Percentiles rank a stretch among this genome's conserved stretches.
phyloP scores from a whole-genome alignment of 2,888 invertebrate genomes.

The Meta bourneti region DNA sequence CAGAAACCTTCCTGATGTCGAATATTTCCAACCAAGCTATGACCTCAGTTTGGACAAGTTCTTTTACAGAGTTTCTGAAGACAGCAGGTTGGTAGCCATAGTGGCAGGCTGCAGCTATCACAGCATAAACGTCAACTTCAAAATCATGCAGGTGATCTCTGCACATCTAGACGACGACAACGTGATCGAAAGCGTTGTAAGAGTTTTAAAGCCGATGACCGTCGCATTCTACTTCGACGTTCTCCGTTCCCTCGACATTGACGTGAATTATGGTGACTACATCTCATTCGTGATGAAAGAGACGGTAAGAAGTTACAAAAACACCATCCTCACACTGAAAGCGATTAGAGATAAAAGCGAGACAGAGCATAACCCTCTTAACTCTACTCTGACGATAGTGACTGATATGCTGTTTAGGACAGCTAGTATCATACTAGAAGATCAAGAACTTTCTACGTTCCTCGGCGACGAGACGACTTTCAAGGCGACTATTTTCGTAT shows the following conservation, averaged over 20 bases:
- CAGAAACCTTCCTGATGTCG: conserved; percentile 1
- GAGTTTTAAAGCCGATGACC: background rate
- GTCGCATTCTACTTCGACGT: conserved; percentile 40
- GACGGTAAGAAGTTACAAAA: background rate
- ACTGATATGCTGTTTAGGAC: background rate
- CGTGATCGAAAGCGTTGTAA: background rate
- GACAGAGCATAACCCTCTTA: background rate
- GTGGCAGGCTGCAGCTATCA: conserved; percentile 43
- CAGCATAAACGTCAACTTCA: background rate
- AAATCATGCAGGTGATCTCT: background rate
- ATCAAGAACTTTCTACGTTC: background rate
- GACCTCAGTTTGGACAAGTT: background rate
- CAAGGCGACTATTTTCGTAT: background rate
- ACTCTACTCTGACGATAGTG: background rate
- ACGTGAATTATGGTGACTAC: conserved; percentile 13
- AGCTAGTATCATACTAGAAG: background rate
- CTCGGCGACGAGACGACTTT: background rate
- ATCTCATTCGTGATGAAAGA: background rate
- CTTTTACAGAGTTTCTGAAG: conserved; percentile 4
- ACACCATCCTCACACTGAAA: background rate
- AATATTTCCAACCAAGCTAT: background rate
- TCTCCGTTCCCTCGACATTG: background rate
- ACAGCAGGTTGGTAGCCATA: conserved; percentile 3
- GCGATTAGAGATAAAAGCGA: background rate
- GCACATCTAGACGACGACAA: background rate